Evolutionary conservation across 2,113 vertebrate species (phyloP), one percentile per base, ranked within the genome.

Genomic region (Hippocampus comes): DNA sequence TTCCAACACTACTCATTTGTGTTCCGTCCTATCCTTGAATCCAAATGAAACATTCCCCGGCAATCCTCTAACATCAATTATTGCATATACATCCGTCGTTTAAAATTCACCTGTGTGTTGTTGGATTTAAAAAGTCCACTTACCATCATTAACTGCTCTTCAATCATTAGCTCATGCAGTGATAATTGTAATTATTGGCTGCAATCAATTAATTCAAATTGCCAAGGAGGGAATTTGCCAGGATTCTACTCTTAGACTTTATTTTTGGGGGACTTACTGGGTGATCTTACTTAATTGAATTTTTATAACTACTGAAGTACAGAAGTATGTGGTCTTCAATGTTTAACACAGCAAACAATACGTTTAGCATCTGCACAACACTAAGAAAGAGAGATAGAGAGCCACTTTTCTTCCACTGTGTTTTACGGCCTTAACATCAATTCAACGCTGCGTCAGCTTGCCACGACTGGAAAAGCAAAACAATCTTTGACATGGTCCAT

Each of bases 151-250:
- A 92, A 77, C 88, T 89, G 89, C 91, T 93, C 90, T 85, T 89
- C 90, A 92, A 90, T 93, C 91, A 92, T 90, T 87, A 85, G 82
- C 90, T 92, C 91, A 90, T 89, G 91, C 90, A 90, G 91, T 86
- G 91, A 89, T 92, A 94, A 94, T 94, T 93, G 91, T 93, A 94
- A 94, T 93, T 93, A 93, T 89, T 87, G 91, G 91, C 83, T 90
- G 90, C 84, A 87, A 90, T 91, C 86, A 86, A 90, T 92, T 91
- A 90, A 90, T 92, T 91, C 83, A 90, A 92, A 92, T 92, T 90
- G 90, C 88, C 84, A 91, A 92, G 90, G 89, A 92, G 89, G 88
- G 90, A 86, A 87, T 86, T 92, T 90, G 88, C 77, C 87, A 88
- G 89, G 84, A 89, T 89, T 91, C 82, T 88, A 84, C 84, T 87